Evolutionary conservation across 2,113 vertebrate species (phyloP), one percentile per base, ranked within the genome.

Genomic region (Mus pahari): DNA sequence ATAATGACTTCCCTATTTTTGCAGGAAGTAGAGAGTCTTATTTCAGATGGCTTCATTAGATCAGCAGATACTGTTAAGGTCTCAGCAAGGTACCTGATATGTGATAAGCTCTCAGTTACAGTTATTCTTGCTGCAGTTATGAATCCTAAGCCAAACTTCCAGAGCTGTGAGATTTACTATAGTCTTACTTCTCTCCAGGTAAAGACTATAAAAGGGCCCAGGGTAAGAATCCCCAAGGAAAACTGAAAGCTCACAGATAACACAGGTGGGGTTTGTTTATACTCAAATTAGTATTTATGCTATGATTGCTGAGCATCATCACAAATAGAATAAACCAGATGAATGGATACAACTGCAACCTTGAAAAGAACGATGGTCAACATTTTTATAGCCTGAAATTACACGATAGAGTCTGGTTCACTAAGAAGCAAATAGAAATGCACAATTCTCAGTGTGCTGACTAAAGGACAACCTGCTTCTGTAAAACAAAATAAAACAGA

Each of bases 121-220:
- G 24, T 92, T 39, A 70, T 58, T 45, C 66, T 68, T 64, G 10
- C 5, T 70, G 48, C 31, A 36, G 48, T 93, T 60, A 64, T 81
- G 83, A 86, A 88, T 90, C 24, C 81, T 93, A 95, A 94, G 60
- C 9, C 58, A 79, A 94, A 81, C 94, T 74, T 92, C n/a, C 82
- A 95, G 81, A 87, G 50, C 45, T 89, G 13, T 91, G n/a, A 89
- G 58, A 75, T 50, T 66, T 64, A 50, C n/a, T 88, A 42, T 2
- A 60, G 31, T 60, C 50, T 94, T 86, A 55, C 8, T 58, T 92
- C 31, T 82, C 33, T 86, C 22, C 28, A 70, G n/a, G 64, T 84
- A 95, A 87, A 87, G 36, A 75, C 5, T 53, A 19, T 77, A 74
- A 79, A 92, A 86, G 24, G 62, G 79, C 77, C 42, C n/a, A 13